A percentile compares a stretch with the other conserved stretches of the same genome.
phyloP scores from a whole-genome alignment of 1,140 invertebrate genomes.

The Trichogramma pretiosum region DNA sequence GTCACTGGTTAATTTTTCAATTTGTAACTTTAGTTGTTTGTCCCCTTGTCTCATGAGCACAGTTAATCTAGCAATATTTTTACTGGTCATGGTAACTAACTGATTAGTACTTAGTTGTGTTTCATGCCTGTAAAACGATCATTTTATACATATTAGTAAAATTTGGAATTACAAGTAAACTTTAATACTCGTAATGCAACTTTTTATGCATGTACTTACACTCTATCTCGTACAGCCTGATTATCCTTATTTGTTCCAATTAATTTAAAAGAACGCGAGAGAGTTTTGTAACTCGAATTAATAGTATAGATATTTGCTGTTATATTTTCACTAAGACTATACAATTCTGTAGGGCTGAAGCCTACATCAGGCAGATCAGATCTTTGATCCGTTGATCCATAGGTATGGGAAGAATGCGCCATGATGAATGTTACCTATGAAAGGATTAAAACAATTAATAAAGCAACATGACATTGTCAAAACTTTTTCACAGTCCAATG shows the following conservation, averaged over 20 bases:
- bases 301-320: constrained; percentile 71
- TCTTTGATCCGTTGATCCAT: constrained; percentile 43
- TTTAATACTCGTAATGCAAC: too few relatives aligned
- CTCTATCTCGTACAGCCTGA: constrained; percentile 53
- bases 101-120: constrained; percentile 71
- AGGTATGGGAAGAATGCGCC: constrained; percentile 41
- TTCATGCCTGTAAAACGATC: constrained; percentile 61
- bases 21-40: constrained; percentile 71
- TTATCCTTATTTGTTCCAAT: constrained; percentile 71
- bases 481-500: too few relatives aligned
- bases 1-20: constrained; percentile 70
- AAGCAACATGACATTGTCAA: too few relatives aligned
- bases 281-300: constrained; percentile 56
- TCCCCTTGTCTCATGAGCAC: constrained; percentile 57
- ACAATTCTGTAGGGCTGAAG: constrained; percentile 65
- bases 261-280: constrained; percentile 66
- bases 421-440: too few relatives aligned
- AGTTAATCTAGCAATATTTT: constrained; percentile 62
- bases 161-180: too few relatives aligned
- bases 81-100: constrained; percentile 62
- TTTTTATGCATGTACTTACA: constrained; percentile 45
- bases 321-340: constrained; percentile 65
- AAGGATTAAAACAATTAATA: too few relatives aligned
- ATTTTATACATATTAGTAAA: too few relatives aligned
- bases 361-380: constrained; percentile 54